Evolutionary conservation across 2,888 invertebrate species (phyloP).

Genomic region (Coenonympha glycerion): DNA sequence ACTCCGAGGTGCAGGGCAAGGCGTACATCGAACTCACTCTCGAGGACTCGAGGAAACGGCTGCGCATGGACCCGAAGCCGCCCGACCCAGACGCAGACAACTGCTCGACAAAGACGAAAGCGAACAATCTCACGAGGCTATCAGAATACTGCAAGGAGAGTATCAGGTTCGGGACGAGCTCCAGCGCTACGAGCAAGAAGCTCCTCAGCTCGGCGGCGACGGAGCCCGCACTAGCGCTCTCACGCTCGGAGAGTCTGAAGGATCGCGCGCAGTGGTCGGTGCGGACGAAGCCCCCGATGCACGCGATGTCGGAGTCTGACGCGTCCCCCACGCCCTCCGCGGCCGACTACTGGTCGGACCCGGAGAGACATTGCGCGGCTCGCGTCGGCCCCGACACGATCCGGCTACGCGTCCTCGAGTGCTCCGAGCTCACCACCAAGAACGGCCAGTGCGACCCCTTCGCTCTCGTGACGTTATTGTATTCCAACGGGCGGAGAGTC

Average conservation of each 20-base stretch:
- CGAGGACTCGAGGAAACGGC: slow-evolving; percentile 74
- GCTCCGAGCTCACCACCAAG: slow-evolving; percentile 90
- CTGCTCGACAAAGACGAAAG: slow-evolving; percentile 49
- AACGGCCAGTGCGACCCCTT: slow-evolving; percentile 95
- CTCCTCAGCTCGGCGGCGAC: slow-evolving; percentile 57
- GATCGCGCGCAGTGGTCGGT: slow-evolving; percentile 62
- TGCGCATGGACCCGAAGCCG: slow-evolving; percentile 71
- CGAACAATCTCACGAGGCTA: slow-evolving; percentile 62
- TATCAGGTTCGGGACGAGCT: slow-evolving; percentile 68
- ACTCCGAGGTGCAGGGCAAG: slow-evolving; percentile 94
- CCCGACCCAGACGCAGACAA: slow-evolving; percentile 62
- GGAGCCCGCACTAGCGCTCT: slow-evolving; percentile 60
- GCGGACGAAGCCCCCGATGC: slow-evolving; percentile 63
- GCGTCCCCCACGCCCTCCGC: slow-evolving; percentile 62
- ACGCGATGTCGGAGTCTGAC: slow-evolving; percentile 61
- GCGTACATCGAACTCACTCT: slow-evolving; percentile 87
- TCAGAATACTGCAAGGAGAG: slow-evolving; percentile 70
- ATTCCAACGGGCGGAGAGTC: slow-evolving; percentile 87
- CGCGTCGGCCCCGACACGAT: slow-evolving; percentile 66
- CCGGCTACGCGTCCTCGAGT: slow-evolving; percentile 84
- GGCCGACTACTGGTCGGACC: slow-evolving; percentile 72
- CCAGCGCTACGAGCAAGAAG: slow-evolving; percentile 69
- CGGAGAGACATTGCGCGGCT: slow-evolving; percentile 67
- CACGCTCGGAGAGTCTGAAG: slow-evolving; percentile 69
- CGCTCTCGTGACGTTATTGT: slow-evolving; percentile 86